A percentile compares a stretch with the other conserved stretches of the same genome.
These are phyloP conservation scores for Epizoanthus illoricatus DNA, from an alignment of 92 coral and sea anemone genomes.

Conservation along the genomic window DNA sequence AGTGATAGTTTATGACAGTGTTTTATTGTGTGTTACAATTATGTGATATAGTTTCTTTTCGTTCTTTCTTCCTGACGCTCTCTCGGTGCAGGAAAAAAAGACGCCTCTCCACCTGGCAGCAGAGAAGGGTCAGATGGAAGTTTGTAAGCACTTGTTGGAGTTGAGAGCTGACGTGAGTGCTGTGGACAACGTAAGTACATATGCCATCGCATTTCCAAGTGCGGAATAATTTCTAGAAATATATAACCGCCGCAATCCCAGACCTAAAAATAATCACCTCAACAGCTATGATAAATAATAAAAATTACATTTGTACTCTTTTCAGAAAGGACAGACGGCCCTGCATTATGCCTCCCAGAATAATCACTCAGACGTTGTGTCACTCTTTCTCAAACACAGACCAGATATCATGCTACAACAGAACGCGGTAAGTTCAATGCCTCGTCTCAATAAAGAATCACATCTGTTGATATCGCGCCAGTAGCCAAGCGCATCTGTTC, in stretches of 20 bases:
- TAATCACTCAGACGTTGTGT: slow-evolving; percentile 92
- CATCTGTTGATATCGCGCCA: background rate
- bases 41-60: no score
- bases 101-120: slow-evolving; percentile 96
- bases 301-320: background rate
- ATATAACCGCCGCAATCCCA: no score
- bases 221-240: background rate
- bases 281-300: no score
- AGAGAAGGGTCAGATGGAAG: slow-evolving; percentile 81
- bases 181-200: slow-evolving; percentile 82
- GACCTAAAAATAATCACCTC: no score
- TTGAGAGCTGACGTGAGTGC: slow-evolving; percentile 90
- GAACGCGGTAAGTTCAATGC: slow-evolving; percentile 77
- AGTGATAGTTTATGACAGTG: no score
- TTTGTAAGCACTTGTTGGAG: slow-evolving; percentile 87
- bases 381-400: slow-evolving; percentile 79
- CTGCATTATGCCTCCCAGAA: slow-evolving; percentile 97
- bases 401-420: slow-evolving; percentile 87
- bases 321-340: slow-evolving; percentile 95
- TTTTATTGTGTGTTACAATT: no score
- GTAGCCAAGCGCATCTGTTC: background rate
- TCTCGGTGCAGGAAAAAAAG: slow-evolving; percentile 77
- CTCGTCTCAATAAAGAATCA: background rate
- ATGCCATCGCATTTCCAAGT: background rate
- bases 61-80: background rate